These are phyloP conservation scores for Epinotia ramella DNA, from an alignment of 2,888 invertebrate genomes.

Conservation along the genomic window DNA sequence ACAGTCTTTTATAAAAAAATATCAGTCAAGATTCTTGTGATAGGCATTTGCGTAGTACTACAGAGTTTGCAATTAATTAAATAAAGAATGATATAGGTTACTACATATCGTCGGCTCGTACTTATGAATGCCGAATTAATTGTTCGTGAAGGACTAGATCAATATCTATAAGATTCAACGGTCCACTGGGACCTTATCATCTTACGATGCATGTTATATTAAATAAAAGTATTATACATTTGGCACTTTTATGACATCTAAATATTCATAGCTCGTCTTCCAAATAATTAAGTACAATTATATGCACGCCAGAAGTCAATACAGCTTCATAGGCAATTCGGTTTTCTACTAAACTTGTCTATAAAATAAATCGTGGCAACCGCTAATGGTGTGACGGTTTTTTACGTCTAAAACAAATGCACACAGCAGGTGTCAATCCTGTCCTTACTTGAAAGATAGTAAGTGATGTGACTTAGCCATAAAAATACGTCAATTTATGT, in stretches of 20 bases:
- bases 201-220: too few species aligned
- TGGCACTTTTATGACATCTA: neutral
- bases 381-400: slow-evolving; percentile 41
- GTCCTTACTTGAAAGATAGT: neutral
- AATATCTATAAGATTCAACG: too few species aligned
- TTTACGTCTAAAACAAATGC: slow-evolving; percentile 62
- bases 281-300: slow-evolving; percentile 12
- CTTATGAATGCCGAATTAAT: too few species aligned
- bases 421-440: slow-evolving; percentile 69
- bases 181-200: too few species aligned
- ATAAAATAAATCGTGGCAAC: slow-evolving; percentile 31
- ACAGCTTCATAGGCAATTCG: slow-evolving; percentile 10
- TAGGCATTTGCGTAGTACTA: too few species aligned
- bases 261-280: slow-evolving; percentile 10
- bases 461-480: neutral
- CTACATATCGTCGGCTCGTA: too few species aligned
- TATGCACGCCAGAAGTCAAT: slow-evolving; percentile 31
- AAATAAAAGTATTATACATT: neutral
- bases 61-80: too few species aligned
- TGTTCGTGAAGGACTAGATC: too few species aligned
- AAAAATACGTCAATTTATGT: neutral
- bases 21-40: too few species aligned
- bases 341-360: slow-evolving; percentile 26
- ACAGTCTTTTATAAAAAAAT: too few species aligned
- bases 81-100: too few species aligned